Conservation (phyloP, 2,888 invertebrate species). For the Megaustenia siamemsis region DNA sequence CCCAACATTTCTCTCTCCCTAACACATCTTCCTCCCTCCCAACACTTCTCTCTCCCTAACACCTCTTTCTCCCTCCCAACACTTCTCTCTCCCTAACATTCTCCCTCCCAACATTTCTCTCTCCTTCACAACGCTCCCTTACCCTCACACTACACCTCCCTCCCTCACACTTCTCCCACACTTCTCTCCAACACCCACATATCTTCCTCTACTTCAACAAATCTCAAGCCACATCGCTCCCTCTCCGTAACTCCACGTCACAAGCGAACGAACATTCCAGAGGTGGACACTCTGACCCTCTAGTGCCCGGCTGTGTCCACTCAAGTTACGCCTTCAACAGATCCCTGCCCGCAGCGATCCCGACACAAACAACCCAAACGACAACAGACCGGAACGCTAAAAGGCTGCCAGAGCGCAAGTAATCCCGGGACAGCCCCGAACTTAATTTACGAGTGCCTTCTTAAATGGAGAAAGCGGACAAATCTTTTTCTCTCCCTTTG, state of each 20-base stretch:
- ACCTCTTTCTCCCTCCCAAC: too few relatives aligned
- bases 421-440: background rate
- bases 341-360: background rate
- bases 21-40: too few relatives aligned
- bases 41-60: too few relatives aligned
- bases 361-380: background rate
- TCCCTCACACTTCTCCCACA: too few relatives aligned
- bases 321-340: background rate
- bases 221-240: background rate
- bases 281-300: background rate
- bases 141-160: background rate
- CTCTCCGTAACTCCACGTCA: background rate
- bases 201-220: too few relatives aligned
- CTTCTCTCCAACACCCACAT: too few relatives aligned
- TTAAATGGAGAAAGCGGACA: background rate
- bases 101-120: background rate
- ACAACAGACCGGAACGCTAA: background rate
- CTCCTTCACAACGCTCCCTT: background rate
- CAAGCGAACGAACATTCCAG: background rate
- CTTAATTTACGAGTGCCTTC: background rate
- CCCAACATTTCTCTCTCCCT: too few relatives aligned
- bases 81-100: too few relatives aligned
- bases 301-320: slow-evolving; percentile 5
- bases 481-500: background rate
- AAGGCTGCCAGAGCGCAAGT: background rate